Conservation (phyloP, 2,113 vertebrate genomes). For the Charina bottae region DNA sequence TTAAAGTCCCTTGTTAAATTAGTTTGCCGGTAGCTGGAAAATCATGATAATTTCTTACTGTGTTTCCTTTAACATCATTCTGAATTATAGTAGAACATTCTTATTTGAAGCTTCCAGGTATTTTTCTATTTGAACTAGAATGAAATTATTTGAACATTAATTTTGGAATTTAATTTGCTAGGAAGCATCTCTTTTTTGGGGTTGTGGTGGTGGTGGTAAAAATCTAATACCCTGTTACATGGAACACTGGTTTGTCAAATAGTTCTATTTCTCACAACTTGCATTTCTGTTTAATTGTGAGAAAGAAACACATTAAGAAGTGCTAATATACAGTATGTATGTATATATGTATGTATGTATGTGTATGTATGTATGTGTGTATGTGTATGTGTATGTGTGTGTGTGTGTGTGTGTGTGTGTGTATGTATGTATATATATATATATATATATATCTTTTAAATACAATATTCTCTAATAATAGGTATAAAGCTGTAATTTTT, state of each 20-base stretch:
- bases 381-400: too few relatives aligned
- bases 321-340: too few relatives aligned
- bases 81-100: rapidly evolving
- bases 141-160: conserved; percentile 46
- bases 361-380: too few relatives aligned
- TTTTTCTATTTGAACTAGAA: conserved; percentile 56
- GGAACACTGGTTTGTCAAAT: conserved; percentile 57
- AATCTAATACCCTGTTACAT: conserved; percentile 54
- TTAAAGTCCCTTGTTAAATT: rapidly evolving
- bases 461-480: neutral
- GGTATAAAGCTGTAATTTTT: neutral
- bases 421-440: too few relatives aligned
- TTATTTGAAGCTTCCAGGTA: conserved; percentile 42
- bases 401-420: too few relatives aligned
- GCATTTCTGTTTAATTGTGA: conserved; percentile 39
- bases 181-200: conserved; percentile 33
- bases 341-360: too few relatives aligned
- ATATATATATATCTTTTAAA: too few relatives aligned
- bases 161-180: conserved; percentile 60
- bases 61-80: conserved; percentile 10
- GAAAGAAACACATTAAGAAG: conserved; percentile 53
- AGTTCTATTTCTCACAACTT: conserved; percentile 48
- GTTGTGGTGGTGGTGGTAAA: neutral
- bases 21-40: neutral
- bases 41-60: neutral